Percentiles rank a stretch among this genome's conserved stretches.
Evolutionary conservation across 2,888 invertebrate genomes (phyloP).

Genomic region (Chrysolina americana): DNA sequence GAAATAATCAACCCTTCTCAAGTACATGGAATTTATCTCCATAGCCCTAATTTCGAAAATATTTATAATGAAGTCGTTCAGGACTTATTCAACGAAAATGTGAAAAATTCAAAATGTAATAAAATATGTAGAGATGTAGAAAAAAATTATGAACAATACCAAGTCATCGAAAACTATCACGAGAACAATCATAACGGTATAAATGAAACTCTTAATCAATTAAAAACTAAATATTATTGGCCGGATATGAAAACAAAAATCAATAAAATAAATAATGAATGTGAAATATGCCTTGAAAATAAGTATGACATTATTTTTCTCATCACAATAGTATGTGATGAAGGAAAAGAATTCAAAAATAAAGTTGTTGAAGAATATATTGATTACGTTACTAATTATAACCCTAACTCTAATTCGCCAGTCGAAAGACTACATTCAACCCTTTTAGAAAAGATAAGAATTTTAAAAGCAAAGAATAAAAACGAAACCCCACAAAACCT

Average conservation of each 20-base stretch:
- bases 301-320: conserved; percentile 47
- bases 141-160: background rate
- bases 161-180: background rate
- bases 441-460: background rate
- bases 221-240: conserved; percentile 24
- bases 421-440: background rate
- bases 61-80: background rate
- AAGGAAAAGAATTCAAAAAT: conserved; percentile 43
- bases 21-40: background rate
- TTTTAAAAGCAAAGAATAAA: background rate
- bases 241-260: conserved; percentile 10
- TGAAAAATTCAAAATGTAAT: conserved; percentile 2
- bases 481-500: background rate
- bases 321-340: conserved; percentile 43
- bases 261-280: conserved; percentile 40
- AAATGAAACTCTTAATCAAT: conserved; percentile 16
- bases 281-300: conserved; percentile 44
- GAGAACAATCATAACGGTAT: conserved; percentile 12
- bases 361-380: conserved; percentile 23
- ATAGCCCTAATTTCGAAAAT: background rate
- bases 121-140: background rate
- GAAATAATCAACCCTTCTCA: conserved; percentile 8
- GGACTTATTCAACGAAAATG: background rate
- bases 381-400: background rate
- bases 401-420: conserved; percentile 21